Conservation (phyloP, 2,113 vertebrate species). For the Cavia aperea region DNA sequence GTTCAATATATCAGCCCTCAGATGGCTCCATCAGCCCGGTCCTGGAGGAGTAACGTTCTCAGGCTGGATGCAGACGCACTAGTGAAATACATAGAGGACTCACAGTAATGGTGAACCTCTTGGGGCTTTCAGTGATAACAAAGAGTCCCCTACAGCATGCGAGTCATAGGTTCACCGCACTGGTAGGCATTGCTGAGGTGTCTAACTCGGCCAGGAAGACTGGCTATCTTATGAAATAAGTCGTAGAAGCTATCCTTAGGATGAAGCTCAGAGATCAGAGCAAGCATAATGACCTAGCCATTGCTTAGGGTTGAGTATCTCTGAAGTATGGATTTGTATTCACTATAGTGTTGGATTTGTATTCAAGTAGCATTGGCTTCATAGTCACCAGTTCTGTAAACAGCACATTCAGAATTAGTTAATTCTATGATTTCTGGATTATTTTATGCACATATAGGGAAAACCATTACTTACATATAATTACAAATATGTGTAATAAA, state of each 20-base stretch:
- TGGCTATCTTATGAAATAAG: not conserved
- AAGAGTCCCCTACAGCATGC: no score
- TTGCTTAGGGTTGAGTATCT: not conserved
- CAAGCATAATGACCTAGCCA: no score
- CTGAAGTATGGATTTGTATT: not conserved
- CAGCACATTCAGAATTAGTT: not conserved
- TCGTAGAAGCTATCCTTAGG: not conserved
- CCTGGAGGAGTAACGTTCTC: not conserved
- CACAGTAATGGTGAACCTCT: not conserved
- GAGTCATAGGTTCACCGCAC: not conserved
- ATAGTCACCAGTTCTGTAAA: not conserved
- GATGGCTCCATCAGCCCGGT: not conserved
- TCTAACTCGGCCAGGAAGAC: not conserved
- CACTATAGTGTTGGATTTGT: not conserved
- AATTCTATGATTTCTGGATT: not conserved
- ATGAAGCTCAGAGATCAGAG: not conserved
- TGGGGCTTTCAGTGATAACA: not conserved
- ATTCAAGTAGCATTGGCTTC: not conserved
- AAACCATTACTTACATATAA: conserved; percentile 6
- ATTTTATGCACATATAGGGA: not conserved
- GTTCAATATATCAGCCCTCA: not conserved
- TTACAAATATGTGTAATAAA: not conserved
- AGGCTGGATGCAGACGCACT: not conserved
- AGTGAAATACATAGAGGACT: not conserved
- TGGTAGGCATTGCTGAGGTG: not conserved